Evolutionary conservation across 2,113 vertebrate genomes (phyloP), one percentile per base, ranked within the genome.

Genomic region (Ptyas mucosa): DNA sequence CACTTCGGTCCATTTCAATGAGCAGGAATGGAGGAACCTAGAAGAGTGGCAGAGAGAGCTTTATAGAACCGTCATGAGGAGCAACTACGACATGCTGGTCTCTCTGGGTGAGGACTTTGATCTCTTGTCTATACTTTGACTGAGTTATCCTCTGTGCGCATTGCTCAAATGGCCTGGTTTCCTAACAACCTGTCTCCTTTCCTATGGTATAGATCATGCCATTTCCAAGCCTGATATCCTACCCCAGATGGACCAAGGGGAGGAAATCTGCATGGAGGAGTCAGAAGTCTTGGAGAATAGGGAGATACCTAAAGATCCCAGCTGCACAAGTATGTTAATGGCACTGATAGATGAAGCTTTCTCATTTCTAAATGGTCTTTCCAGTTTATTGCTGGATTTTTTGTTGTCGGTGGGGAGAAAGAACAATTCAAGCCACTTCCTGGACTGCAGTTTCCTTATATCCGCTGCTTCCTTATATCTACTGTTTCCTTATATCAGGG

Each of bases 31-130:
- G 97, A 93, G 94, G 7, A 96, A 97, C 94, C 94, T 97, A 49
- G 97, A 96, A 0, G 96, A 97, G 64, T 95, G 95, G 96, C 97
- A 97, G 94, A 97, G 96, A 92, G 97, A 97, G 49, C 96, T 97
- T 29, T 97, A 97, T 94, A 96, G 95, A 94, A 94, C 94, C 0
- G 97, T 97, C 88, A 96, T 97, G 96, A 52, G 96, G 5, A 96
- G 96, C 95, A 97, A 97, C 95, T 97, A 96, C 0, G 97, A 97
- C 89, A 97, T 96, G 81, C 95, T 97, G 94, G 96, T 97, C 1
- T 97, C 97, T 20, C 95, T 97, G 95, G 97, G 97, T 97, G 94
- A 97, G 97, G 43, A 24, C 18, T 11, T 15, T 2, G 10, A 3
- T n/a, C 8, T 14, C 1, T 18, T 46, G 43, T 81, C 75, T 46